Base-by-base conservation (phyloP, 2,797 vertebrate genomes). In the Erithacus rubecula region DNA sequence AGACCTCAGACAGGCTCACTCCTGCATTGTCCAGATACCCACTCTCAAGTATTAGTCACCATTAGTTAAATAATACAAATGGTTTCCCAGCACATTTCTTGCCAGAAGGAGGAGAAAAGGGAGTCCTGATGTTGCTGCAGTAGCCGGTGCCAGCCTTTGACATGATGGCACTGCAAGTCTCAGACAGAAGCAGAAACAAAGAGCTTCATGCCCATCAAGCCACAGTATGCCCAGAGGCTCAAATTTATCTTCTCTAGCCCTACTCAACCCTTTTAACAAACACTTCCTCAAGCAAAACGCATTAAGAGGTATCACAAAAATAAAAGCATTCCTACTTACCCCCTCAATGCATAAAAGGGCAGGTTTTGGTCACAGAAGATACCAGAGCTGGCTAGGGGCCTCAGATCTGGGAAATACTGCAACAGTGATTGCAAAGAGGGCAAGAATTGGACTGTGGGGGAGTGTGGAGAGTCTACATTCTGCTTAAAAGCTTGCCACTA, bases 21-120 rank as follows among this genome's bases (percentile, higher is more conserved):
- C n/a, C 39, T 32, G 62, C 63, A 74, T 22, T 84, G 34, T 67
- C 81, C 69, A 81, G 69, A 83, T 75, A 92, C 4, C 18, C 49
- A 74, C 59, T 92, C 34, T 53, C 55, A 41, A 82, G 21, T 37
- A 82, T 70, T 91, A 91, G 34, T 83, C 83, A 84, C 65, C 39
- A 70, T 74, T 58, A 70, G 46, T 78, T 83, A 94, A 94, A 84
- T 76, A 94, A 86, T 55, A 93, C 56, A 87, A 96, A 90, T 43
- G 26, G 63, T 39, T 93, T 94, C 85, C 85, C 70, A 84, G 74
- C 11, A 91, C 90, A 90, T 68, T 67, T 90, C 67, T 95, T 82
- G 64, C 80, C 87, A 93, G 74, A 59, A 96, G 85, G 62, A 90
- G 36, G 15, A 87, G 60, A 68, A 88, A 90, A 68, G 49, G 0